Evolutionary conservation across 2,888 invertebrate genomes (phyloP), one percentile per base, ranked within the genome.

Genomic region (Pollenia amentaria): DNA sequence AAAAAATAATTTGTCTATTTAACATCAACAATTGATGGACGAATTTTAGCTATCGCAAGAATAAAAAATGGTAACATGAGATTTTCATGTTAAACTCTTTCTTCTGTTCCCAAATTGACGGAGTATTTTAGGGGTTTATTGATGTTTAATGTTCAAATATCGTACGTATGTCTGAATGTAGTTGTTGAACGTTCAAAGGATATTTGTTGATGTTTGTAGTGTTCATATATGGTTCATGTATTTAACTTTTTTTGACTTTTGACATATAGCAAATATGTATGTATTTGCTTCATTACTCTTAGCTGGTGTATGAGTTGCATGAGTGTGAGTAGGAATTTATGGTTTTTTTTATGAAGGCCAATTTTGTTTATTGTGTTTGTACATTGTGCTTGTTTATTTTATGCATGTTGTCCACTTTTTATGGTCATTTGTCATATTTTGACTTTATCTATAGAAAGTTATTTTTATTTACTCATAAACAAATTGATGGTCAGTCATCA

Each of bases 401-500:
- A 67, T 80, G 65, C 86, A 83, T 76, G 72, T 72, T 72, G 79
- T 60, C 55, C 65, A 70, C 29, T 75, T 51, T 77, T 80, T 70
- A 73, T 80, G 69, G 76, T 40, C 76, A 80, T 87, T 87, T 87
- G 84, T 87, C 87, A 87, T 84, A 87, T 81, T 84, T 70, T 72
- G 87, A 62, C 70, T 77, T 87, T 87, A 87, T 87, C 84, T 64
- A n/a, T 12, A 51, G 38, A 16, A 60, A 51, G 14, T 76, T 29
- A 29, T 29, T 84, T 70, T 77, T 87, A 77, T 84, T 84, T 62
- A 69, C 76, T 72, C 81, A 79, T 88, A 85, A 84, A 70, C 85
- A 87, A 88, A 89, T 89, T 89, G 88, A 89, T 89, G 85, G 84
- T 69, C 84, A 76, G 80, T 60, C 85, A 88, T 89, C 87, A 87